These are phyloP conservation scores for Neodon shergylaensis DNA, from an alignment of 2,113 vertebrate species.

Conservation along the genomic window DNA sequence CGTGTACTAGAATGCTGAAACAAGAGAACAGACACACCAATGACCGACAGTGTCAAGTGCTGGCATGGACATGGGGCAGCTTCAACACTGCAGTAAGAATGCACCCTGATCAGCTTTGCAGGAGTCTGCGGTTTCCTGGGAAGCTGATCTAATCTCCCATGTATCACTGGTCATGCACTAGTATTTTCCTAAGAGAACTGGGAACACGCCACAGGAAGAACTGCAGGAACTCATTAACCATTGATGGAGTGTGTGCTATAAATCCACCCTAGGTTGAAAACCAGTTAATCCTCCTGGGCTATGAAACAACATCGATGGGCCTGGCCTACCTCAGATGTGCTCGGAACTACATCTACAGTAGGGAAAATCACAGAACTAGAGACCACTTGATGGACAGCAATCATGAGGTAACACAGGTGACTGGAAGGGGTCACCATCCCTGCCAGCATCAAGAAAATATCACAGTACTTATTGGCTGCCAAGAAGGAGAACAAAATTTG, in stretches of 20 bases:
- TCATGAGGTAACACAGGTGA: background rate
- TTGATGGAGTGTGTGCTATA: too few species aligned
- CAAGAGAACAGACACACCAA: background rate
- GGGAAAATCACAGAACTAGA: background rate
- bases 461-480: background rate
- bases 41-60: background rate
- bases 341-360: background rate
- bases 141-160: background rate
- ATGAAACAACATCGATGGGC: fast-evolving
- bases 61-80: background rate
- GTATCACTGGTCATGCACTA: background rate
- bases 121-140: background rate
- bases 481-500: background rate
- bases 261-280: background rate
- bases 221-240: background rate
- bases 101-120: too few species aligned
- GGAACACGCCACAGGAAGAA: background rate
- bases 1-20: background rate
- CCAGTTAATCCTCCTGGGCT: background rate
- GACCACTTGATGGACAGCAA: background rate
- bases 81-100: background rate
- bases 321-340: background rate
- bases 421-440: background rate
- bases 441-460: background rate
- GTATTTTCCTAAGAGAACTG: background rate